These are phyloP conservation scores for Antheraea yamamai DNA, from an alignment of 2,888 invertebrate species.

Conservation along the genomic window DNA sequence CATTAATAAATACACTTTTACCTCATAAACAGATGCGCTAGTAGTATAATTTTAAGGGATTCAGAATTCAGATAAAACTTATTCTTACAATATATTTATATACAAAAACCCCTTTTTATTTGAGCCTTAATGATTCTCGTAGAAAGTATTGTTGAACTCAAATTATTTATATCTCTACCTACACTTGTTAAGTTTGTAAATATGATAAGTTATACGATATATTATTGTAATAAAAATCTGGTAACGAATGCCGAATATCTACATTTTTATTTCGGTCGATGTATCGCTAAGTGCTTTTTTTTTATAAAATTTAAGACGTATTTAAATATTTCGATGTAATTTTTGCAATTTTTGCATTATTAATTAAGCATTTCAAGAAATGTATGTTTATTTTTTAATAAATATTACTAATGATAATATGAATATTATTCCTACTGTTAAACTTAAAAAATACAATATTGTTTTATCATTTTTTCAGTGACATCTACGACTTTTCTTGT, in stretches of 20 bases:
- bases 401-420: background rate
- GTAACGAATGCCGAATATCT: background rate
- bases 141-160: background rate
- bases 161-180: background rate
- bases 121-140: background rate
- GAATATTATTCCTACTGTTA: background rate
- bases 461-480: background rate
- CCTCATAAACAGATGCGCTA: constrained; percentile 1
- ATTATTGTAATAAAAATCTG: background rate
- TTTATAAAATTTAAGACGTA: background rate
- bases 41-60: background rate
- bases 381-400: constrained; percentile 3
- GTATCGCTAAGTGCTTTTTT: background rate
- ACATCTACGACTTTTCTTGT: background rate
- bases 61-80: background rate
- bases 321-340: background rate
- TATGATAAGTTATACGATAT: constrained; percentile 8
- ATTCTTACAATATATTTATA: background rate
- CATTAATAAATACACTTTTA: background rate
- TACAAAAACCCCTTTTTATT: background rate
- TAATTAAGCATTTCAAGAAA: background rate
- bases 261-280: background rate
- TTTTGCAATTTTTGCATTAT: background rate
- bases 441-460: background rate
- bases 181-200: constrained; percentile 9